Evolutionary conservation across 2,797 vertebrate genomes (phyloP).

Genomic region (Coranthus polyacanthus): DNA sequence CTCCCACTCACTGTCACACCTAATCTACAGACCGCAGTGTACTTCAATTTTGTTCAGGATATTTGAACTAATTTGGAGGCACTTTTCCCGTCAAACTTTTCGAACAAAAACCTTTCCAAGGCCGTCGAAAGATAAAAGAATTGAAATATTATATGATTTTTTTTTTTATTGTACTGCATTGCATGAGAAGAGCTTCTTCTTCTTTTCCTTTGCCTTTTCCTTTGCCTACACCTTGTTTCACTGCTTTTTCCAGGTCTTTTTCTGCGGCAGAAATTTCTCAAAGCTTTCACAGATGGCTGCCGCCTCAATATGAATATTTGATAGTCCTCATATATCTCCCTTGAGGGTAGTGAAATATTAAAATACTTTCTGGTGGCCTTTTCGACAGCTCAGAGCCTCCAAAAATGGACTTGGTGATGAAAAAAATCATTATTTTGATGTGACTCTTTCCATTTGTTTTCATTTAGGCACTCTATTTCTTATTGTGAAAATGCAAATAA

Average conservation of each 20-base stretch:
- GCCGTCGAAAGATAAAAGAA: background rate
- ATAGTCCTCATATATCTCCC: constrained; percentile 76
- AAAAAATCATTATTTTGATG: background rate
- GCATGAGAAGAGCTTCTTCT: constrained; percentile 10
- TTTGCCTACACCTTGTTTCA: constrained; percentile 48
- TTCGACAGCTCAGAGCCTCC: constrained; percentile 52
- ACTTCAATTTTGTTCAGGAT: background rate
- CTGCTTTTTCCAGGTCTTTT: constrained; percentile 40
- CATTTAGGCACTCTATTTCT: no score
- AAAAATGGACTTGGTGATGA: constrained; percentile 25
- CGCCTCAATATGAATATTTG: constrained; percentile 81
- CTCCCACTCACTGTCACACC: background rate
- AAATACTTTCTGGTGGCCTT: constrained; percentile 71
- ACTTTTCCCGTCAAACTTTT: background rate
- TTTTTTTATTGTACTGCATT: background rate
- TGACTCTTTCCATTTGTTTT: constrained; percentile 21
- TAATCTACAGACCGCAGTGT: background rate
- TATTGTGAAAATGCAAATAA: constrained; percentile 16
- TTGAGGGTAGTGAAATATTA: constrained; percentile 81
- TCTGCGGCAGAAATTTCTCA: constrained; percentile 64
- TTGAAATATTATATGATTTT: background rate
- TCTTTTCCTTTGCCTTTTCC: constrained; percentile 1
- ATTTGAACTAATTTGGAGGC: background rate
- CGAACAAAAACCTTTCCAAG: constrained; percentile 1
- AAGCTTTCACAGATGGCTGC: constrained; percentile 77